Percentiles rank a stretch among this genome's conserved stretches.
phyloP scores from a whole-genome alignment of 1,140 invertebrate species.

The Hormaphis cornu region DNA sequence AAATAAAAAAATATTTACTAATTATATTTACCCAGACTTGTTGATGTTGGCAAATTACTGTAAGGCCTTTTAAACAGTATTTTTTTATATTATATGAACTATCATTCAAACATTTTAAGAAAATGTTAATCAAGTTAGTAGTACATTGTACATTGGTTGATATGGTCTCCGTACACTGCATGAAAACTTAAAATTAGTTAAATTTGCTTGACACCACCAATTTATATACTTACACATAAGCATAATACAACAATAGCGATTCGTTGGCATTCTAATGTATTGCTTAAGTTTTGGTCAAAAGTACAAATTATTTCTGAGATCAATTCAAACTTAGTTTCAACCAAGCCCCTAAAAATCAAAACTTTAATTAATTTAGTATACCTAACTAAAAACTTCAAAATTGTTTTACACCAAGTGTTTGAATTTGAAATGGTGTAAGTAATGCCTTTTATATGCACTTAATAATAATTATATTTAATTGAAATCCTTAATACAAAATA shows the following conservation, averaged over 20 bases:
- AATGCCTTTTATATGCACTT: too few species aligned
- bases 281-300: conserved; percentile 9
- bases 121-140: conserved; percentile 10
- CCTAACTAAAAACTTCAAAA: too few species aligned
- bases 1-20: background rate
- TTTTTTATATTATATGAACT: background rate
- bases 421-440: too few species aligned
- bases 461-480: too few species aligned
- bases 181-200: background rate
- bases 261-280: conserved; percentile 20
- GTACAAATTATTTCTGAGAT: conserved; percentile 8
- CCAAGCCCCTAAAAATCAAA: background rate
- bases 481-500: too few species aligned
- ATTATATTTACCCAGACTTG: background rate
- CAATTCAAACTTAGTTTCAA: conserved; percentile 8
- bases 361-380: background rate
- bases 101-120: conserved; percentile 13
- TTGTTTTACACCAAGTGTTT: too few species aligned
- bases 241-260: conserved; percentile 5
- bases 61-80: conserved; percentile 29
- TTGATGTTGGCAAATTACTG: conserved; percentile 17
- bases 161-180: conserved; percentile 1
- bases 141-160: background rate
- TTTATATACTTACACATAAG: conserved; percentile 11
- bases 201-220: background rate